These are phyloP conservation scores for Nothobranchius furzeri DNA, from an alignment of 2,113 vertebrate species.

Conservation along the genomic window DNA sequence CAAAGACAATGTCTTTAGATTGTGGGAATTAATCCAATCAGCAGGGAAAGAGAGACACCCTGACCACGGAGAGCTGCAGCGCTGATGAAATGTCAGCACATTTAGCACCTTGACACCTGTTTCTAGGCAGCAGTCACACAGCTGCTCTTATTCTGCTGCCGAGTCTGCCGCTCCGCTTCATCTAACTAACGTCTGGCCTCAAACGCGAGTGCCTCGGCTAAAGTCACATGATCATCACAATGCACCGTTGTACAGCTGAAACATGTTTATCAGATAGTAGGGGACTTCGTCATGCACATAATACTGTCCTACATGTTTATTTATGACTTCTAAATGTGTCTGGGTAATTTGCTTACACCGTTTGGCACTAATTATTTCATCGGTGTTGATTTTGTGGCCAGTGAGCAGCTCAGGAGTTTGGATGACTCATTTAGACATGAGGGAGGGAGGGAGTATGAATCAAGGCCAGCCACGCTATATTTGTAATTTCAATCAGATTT, in stretches of 20 bases:
- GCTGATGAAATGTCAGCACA: constrained; percentile 17
- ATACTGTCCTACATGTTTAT: constrained; percentile 2
- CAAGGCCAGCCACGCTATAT: constrained; percentile 14
- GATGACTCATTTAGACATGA: constrained; percentile 55
- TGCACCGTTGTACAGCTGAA: constrained; percentile 14
- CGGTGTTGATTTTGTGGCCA: constrained; percentile 22
- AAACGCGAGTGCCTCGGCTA: constrained; percentile 33
- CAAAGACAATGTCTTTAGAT: constrained; percentile 7
- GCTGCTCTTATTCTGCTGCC: constrained; percentile 31
- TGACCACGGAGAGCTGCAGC: not conserved
- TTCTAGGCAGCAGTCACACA: constrained; percentile 22
- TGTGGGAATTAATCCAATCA: constrained; percentile 3
- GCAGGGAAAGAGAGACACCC: constrained; percentile 8
- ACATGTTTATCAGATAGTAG: constrained; percentile 5
- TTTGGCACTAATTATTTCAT: constrained; percentile 28
- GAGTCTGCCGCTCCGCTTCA: constrained; percentile 66
- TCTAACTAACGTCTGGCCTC: constrained; percentile 33
- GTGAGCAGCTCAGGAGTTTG: constrained; percentile 14
- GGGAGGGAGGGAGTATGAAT: constrained; percentile 46
- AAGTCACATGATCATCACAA: constrained; percentile 37
- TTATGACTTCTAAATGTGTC: constrained; percentile 1
- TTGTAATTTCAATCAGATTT: constrained; percentile 36
- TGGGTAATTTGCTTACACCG: constrained; percentile 9
- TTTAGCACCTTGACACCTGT: constrained; percentile 24
- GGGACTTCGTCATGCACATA: constrained; percentile 8